Conservation (phyloP, 2,797 vertebrate species). For the Huso huso region DNA sequence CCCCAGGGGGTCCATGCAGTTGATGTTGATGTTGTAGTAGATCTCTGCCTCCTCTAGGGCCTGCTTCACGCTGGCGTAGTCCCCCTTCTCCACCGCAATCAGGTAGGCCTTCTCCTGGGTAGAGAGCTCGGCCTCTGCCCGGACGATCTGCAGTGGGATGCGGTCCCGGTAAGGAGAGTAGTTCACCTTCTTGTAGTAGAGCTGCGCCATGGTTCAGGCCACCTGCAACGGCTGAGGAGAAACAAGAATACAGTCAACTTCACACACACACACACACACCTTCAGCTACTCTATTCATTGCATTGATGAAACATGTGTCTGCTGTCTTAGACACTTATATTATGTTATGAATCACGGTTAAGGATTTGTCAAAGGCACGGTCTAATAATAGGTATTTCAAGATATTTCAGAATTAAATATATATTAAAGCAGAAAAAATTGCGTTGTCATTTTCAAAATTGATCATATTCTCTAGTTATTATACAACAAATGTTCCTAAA, state of each 20-base stretch:
- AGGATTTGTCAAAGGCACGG: no score
- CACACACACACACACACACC: slow-evolving; percentile 18
- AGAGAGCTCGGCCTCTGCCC: slow-evolving; percentile 87
- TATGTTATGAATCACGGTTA: no score
- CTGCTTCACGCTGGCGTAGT: slow-evolving; percentile 89
- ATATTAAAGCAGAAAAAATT: no score
- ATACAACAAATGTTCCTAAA: no score
- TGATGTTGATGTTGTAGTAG: slow-evolving; percentile 95
- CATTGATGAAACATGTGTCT: no score
- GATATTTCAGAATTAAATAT: no score
- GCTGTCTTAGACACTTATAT: no score
- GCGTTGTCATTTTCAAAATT: no score
- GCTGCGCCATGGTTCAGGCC: slow-evolving; percentile 66
- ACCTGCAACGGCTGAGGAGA: background rate
- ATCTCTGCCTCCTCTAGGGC: slow-evolving; percentile 86
- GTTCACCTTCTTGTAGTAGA: slow-evolving; percentile 93
- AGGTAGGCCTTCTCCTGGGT: slow-evolving; percentile 85
- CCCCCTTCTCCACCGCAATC: slow-evolving; percentile 87
- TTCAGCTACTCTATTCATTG: no score
- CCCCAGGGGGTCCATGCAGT: slow-evolving; percentile 91
- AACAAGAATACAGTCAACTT: slow-evolving; percentile 26
- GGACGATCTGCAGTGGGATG: slow-evolving; percentile 87
- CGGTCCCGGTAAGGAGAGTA: slow-evolving; percentile 89
- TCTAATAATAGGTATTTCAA: no score
- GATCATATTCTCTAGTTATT: no score